These are phyloP conservation scores for Poecile atricapillus DNA, from an alignment of 2,113 vertebrate species.

Conservation along the genomic window DNA sequence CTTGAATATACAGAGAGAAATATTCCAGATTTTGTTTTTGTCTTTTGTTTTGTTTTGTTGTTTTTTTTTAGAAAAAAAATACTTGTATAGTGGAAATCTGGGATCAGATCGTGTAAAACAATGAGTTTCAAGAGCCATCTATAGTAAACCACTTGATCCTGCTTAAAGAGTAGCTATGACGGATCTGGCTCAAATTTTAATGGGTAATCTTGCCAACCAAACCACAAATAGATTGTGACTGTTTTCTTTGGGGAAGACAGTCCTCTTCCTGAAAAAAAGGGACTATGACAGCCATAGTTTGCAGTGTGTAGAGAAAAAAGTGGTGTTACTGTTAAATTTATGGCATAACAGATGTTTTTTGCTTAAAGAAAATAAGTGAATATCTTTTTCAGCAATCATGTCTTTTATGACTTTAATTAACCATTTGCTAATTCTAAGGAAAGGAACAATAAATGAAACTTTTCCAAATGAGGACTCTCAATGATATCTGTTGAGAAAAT, in stretches of 20 bases:
- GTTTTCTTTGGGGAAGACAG: not conserved
- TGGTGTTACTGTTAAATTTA: not conserved
- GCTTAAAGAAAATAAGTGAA: not conserved
- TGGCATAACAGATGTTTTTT: not conserved
- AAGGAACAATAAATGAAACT: not conserved
- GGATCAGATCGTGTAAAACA: not conserved
- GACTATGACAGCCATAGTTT: not conserved
- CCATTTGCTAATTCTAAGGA: not conserved
- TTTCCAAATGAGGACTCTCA: not conserved
- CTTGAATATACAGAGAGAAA: not conserved
- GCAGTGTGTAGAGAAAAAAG: not conserved
- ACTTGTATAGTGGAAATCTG: not conserved
- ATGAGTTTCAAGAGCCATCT: not conserved
- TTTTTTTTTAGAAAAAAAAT: not conserved
- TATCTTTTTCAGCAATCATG: not conserved
- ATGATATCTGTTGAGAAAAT: not conserved
- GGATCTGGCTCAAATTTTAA: not conserved
- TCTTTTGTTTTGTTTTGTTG: not conserved
- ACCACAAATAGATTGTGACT: not conserved
- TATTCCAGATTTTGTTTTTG: not conserved
- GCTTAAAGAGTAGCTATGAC: not conserved
- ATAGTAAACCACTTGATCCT: not conserved
- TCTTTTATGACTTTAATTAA: not conserved
- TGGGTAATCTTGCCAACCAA: not conserved
- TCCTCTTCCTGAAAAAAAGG: not conserved